Percentiles rank a stretch among this genome's conserved stretches.
Evolutionary conservation across 2,888 invertebrate species (phyloP).

Genomic region (Amphipoea oculea): DNA sequence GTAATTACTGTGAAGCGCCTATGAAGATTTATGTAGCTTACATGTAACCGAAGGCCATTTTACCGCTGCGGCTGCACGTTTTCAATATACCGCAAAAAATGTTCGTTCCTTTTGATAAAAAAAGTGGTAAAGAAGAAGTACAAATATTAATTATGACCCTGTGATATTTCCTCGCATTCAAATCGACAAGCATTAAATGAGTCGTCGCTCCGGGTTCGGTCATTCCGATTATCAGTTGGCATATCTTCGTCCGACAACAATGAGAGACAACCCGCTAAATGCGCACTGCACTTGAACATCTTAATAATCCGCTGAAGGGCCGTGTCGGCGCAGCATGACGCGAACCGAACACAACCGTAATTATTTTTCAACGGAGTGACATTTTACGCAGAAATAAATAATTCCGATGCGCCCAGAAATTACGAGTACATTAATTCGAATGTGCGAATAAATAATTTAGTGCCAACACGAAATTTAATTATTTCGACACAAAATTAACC

Average conservation of each 20-base stretch:
- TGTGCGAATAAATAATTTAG: constrained; percentile 74
- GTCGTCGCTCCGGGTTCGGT: constrained; percentile 79
- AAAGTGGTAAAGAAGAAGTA: constrained; percentile 51
- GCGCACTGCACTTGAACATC: constrained; percentile 82
- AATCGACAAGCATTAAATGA: constrained; percentile 89
- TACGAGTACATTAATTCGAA: constrained; percentile 76
- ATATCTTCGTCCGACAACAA: constrained; percentile 82
- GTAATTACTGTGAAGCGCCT: constrained; percentile 32
- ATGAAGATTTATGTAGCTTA: constrained; percentile 27
- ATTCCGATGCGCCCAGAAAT: constrained; percentile 73
- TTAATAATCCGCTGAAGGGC: constrained; percentile 86
- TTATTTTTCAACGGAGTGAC: constrained; percentile 87
- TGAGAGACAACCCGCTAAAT: constrained; percentile 83
- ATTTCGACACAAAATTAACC: constrained; percentile 65
- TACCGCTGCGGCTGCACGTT: constrained; percentile 5
- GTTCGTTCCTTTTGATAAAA: constrained; percentile 18
- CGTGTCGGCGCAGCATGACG: constrained; percentile 88
- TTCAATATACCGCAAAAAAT: constrained; percentile 30
- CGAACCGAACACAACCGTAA: constrained; percentile 80
- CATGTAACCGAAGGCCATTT: constrained; percentile 8
- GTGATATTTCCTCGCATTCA: constrained; percentile 68
- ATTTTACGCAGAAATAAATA: constrained; percentile 81
- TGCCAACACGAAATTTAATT: constrained; percentile 68
- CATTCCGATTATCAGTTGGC: constrained; percentile 84
- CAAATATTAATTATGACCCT: constrained; percentile 69